phyloP scores from a whole-genome alignment of 2,113 vertebrate species.

The Xerus inauris region DNA sequence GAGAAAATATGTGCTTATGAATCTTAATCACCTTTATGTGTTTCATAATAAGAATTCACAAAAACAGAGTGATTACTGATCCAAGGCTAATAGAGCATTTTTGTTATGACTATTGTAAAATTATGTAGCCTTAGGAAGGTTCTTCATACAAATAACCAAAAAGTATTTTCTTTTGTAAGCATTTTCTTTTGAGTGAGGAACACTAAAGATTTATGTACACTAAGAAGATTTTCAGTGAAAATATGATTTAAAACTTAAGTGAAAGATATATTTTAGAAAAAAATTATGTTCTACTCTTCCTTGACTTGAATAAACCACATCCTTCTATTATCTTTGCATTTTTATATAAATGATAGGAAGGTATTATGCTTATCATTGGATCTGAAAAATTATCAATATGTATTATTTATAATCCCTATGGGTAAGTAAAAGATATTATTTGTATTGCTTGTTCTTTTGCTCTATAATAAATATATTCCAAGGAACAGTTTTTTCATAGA shows the following conservation, averaged over 20 bases:
- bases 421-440: background rate
- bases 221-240: background rate
- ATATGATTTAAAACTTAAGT: background rate
- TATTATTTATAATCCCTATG: background rate
- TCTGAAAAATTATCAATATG: background rate
- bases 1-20: background rate
- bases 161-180: background rate
- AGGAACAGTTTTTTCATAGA: background rate
- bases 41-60: background rate
- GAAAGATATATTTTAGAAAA: background rate
- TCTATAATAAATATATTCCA: background rate
- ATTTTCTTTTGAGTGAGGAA: background rate
- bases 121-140: background rate
- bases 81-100: background rate
- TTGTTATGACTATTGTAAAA: background rate
- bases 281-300: background rate
- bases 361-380: background rate
- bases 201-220: background rate
- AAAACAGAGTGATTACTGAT: background rate
- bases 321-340: background rate
- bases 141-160: background rate
- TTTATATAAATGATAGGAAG: background rate
- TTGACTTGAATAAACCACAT: background rate
- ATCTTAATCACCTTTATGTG: background rate
- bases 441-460: background rate